Conservation (phyloP, 2,888 invertebrate genomes). For the Callyntrura sp. region DNA sequence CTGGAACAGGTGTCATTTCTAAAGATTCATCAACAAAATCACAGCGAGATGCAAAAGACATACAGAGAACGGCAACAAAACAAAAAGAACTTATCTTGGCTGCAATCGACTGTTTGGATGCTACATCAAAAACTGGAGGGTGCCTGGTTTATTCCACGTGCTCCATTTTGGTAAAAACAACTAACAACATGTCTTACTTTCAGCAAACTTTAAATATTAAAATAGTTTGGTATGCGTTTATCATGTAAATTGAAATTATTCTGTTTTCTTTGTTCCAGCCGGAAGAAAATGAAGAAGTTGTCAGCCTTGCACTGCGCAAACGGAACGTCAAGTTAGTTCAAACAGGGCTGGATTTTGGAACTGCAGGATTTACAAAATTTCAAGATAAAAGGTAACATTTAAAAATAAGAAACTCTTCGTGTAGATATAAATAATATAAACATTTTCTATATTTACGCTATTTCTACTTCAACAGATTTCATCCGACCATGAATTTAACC, state of each 20-base stretch:
- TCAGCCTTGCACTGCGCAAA: slow-evolving; percentile 97
- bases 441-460: background rate
- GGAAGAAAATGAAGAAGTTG: slow-evolving; percentile 99
- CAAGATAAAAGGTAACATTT: slow-evolving; percentile 87
- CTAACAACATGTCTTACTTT: too few species aligned
- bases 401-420: background rate
- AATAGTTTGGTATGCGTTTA: too few species aligned
- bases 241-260: too few species aligned
- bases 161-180: slow-evolving; percentile 95
- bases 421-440: slow-evolving; percentile 15
- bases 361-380: slow-evolving; percentile 96
- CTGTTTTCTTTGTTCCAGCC: slow-evolving; percentile 87
- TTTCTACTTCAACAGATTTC: slow-evolving; percentile 89
- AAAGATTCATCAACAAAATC: slow-evolving; percentile 99
- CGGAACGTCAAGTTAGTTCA: slow-evolving; percentile 96
- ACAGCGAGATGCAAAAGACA: slow-evolving; percentile 94
- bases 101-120: slow-evolving; percentile 98
- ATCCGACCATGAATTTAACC: slow-evolving; percentile 95
- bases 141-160: slow-evolving; percentile 99
- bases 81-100: slow-evolving; percentile 96
- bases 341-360: slow-evolving; percentile 97
- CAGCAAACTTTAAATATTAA: too few species aligned
- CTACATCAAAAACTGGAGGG: slow-evolving; percentile 96
- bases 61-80: slow-evolving; percentile 95
- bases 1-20: slow-evolving; percentile 98